A percentile compares a stretch with the other conserved stretches of the same genome.
Conservation (phyloP, 2,888 invertebrate genomes). For the Strigamia transsilvanica region DNA sequence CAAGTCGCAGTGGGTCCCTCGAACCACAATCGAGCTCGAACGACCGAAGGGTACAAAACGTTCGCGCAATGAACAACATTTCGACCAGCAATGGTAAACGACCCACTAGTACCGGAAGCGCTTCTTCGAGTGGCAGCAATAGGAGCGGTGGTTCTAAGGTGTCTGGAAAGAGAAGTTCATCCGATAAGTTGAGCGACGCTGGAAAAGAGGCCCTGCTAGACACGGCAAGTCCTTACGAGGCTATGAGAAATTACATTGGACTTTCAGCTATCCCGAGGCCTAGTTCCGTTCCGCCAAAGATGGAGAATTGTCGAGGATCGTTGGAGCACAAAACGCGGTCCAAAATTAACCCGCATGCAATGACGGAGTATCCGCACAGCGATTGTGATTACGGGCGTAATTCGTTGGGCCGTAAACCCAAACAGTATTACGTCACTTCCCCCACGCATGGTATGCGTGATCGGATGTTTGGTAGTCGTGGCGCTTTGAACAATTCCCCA, state of each 20-base stretch:
- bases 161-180: constrained; percentile 56
- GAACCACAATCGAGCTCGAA: constrained; percentile 45
- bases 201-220: constrained; percentile 32
- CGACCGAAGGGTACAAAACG: constrained; percentile 27
- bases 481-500: constrained; percentile 60
- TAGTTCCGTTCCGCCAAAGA: constrained; percentile 52
- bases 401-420: constrained; percentile 54
- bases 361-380: constrained; percentile 30
- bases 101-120: constrained; percentile 62
- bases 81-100: constrained; percentile 60
- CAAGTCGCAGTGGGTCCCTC: constrained; percentile 53
- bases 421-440: constrained; percentile 56
- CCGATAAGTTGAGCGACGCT: constrained; percentile 55
- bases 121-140: constrained; percentile 62
- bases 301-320: background rate
- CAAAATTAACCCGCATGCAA: constrained; percentile 32
- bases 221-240: constrained; percentile 40
- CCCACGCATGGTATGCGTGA: constrained; percentile 58
- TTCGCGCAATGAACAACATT: constrained; percentile 38
- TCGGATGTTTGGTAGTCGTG: constrained; percentile 61
- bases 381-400: constrained; percentile 50
- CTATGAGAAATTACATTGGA: constrained; percentile 16
- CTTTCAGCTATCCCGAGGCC: constrained; percentile 55
- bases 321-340: constrained; percentile 15
- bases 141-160: constrained; percentile 58